Conservation (phyloP, 2,888 invertebrate genomes). For the Erebia epiphron region DNA sequence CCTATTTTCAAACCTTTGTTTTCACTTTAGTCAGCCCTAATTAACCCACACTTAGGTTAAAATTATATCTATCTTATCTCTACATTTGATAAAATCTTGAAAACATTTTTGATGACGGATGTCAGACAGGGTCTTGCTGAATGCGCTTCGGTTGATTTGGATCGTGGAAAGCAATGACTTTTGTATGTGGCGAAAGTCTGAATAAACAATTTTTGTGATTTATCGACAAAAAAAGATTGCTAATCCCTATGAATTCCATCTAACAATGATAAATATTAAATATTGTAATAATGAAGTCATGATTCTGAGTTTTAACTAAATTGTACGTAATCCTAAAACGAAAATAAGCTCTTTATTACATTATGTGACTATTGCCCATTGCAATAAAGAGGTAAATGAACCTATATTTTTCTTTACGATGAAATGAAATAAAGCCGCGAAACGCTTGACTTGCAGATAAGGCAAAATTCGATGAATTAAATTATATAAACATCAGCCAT, state of each 20-base stretch:
- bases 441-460: slow-evolving; percentile 46
- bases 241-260: neutral
- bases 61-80: neutral
- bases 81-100: neutral
- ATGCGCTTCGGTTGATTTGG: no score
- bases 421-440: slow-evolving; percentile 26
- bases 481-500: slow-evolving; percentile 59
- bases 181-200: no score
- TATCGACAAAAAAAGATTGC: neutral
- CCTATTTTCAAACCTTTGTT: no score
- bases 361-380: slow-evolving; percentile 3
- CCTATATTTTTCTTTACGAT: slow-evolving; percentile 28
- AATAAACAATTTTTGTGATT: neutral
- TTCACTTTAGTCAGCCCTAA: no score
- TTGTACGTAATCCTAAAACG: neutral
- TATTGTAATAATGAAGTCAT: neutral
- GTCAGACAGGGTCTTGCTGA: neutral
- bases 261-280: no score
- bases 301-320: no score
- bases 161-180: no score
- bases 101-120: no score
- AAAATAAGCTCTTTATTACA: neutral
- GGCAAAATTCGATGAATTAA: slow-evolving; percentile 54
- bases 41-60: neutral
- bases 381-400: slow-evolving; percentile 27